Evolutionary conservation across 1,140 invertebrate genomes (phyloP).

Genomic region (Drosophila pallidifrons): DNA sequence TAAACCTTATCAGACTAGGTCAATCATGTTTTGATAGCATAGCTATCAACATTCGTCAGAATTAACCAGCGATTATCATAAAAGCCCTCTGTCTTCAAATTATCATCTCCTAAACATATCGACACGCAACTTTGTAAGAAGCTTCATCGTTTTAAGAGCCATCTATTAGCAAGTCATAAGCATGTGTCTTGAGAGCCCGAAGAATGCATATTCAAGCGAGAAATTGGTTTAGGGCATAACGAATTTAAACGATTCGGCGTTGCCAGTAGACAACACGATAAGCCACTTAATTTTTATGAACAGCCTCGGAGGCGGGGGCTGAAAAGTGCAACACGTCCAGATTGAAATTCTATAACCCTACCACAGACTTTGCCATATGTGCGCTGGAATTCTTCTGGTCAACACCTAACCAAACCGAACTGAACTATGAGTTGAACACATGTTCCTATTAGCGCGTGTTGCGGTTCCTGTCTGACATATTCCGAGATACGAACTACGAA

Average conservation of each 20-base stretch:
- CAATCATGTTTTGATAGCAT: slow-evolving; percentile 34
- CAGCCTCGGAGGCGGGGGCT: slow-evolving; percentile 20
- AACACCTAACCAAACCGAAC: slow-evolving; percentile 22
- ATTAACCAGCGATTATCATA: slow-evolving; percentile 57
- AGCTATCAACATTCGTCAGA: slow-evolving; percentile 18
- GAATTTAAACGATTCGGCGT: slow-evolving; percentile 58
- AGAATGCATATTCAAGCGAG: slow-evolving; percentile 30
- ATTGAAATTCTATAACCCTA: slow-evolving; percentile 5
- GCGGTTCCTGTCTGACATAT: slow-evolving; percentile 59
- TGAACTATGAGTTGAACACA: slow-evolving; percentile 53
- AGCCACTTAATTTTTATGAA: slow-evolving; percentile 75
- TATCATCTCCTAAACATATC: slow-evolving; percentile 31
- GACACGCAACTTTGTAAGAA: slow-evolving; percentile 40
- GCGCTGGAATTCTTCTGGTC: slow-evolving; percentile 39
- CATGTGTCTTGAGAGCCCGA: slow-evolving; percentile 2
- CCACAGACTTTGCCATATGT: slow-evolving; percentile 32
- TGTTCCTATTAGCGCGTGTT: slow-evolving; percentile 80
- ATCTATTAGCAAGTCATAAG: slow-evolving; percentile 45
- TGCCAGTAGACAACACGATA: slow-evolving; percentile 66
- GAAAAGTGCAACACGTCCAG: slow-evolving; percentile 6
- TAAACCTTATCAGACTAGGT: slow-evolving; percentile 49
- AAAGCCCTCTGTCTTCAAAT: slow-evolving; percentile 19
- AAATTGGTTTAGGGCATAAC: slow-evolving; percentile 51
- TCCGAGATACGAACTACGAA: slow-evolving; percentile 28
- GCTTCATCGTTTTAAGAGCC: slow-evolving; percentile 2